Evolutionary conservation across 2,113 vertebrate species (phyloP).

Genomic region (Hyla sarda): DNA sequence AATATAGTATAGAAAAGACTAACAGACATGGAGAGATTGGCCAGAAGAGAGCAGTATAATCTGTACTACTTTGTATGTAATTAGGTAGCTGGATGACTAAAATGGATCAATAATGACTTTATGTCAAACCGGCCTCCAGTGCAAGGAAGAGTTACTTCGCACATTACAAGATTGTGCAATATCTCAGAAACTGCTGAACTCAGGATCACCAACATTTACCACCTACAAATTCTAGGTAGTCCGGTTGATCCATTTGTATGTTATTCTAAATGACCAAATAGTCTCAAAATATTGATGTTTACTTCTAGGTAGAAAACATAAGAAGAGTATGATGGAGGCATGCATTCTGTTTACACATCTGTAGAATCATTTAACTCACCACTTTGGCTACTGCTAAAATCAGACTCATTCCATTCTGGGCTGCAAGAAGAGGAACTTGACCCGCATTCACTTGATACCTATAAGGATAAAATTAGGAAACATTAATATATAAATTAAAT

Average conservation of each 20-base stretch:
- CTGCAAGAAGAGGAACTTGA: slow-evolving; percentile 92
- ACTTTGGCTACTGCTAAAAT: slow-evolving; percentile 80
- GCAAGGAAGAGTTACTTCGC: too few species aligned
- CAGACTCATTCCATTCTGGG: slow-evolving; percentile 93
- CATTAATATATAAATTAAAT: neutral
- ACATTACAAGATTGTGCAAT: too few species aligned
- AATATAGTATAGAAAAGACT: too few species aligned
- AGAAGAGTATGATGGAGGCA: neutral
- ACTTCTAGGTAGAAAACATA: neutral
- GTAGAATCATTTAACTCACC: slow-evolving; percentile 73
- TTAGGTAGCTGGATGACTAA: neutral
- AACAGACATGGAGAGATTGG: neutral
- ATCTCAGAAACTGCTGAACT: too few species aligned
- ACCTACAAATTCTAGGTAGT: too few species aligned
- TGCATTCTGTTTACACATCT: neutral
- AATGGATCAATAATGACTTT: neutral
- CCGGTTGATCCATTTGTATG: too few species aligned
- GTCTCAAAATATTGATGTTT: neutral
- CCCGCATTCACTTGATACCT: slow-evolving; percentile 87
- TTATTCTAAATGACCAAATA: neutral
- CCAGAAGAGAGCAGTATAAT: neutral
- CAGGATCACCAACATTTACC: too few species aligned
- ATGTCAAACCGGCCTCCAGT: neutral
- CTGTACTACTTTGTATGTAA: neutral
- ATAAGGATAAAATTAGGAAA: slow-evolving; percentile 56